Base-by-base conservation (phyloP, 2,797 vertebrate species). In the Heterohyrax brucei region DNA sequence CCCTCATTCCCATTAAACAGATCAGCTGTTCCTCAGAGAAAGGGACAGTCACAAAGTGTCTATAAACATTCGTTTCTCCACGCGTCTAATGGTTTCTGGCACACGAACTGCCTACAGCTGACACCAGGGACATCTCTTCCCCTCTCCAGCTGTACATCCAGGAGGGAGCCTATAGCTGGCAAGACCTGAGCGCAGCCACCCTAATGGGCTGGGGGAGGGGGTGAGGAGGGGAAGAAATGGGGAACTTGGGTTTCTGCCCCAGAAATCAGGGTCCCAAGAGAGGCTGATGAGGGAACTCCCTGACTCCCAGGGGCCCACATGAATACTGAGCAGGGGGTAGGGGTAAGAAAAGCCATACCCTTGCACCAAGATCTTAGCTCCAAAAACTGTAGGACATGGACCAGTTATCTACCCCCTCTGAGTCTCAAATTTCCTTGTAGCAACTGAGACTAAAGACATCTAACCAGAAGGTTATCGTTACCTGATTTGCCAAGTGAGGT, bases 201-300 rank as follows among this genome's bases (percentile, higher is more conserved):
- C 62, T 64, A 22, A 68, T 88, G 48, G 33, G n/a, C 22, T 56
- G 84, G 61, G 21, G 13, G 46, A n/a, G 2, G 66, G 7, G 66
- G 7, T 28, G 12, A 44, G 33, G 1, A 28, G 64, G 87, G 77
- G 68, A 75, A 92, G 81, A 89, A 62, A 18, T 44, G 68, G 96
- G 87, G 87, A 94, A 87, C 33, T 93, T 90, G 62, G 44, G 8
- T 78, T 88, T 96, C 72, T 93, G 70, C 70, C 64, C 44, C 82
- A 86, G 81, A 87, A 95, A 33, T 28, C 72, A 95, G 56, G 66
- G 68, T 62, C 61, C 72, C 75, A 26, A 1, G 8, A 76, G 46
- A 26, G 81, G 48, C 64, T 59, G n/a, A 77, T 28, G 62, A 78
- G 89, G 97, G 89, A 92, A 97, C 88, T 94, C 80, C 78, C 92